phyloP scores from a whole-genome alignment of 2,113 vertebrate species.

The Nycticryphes semicollaris region DNA sequence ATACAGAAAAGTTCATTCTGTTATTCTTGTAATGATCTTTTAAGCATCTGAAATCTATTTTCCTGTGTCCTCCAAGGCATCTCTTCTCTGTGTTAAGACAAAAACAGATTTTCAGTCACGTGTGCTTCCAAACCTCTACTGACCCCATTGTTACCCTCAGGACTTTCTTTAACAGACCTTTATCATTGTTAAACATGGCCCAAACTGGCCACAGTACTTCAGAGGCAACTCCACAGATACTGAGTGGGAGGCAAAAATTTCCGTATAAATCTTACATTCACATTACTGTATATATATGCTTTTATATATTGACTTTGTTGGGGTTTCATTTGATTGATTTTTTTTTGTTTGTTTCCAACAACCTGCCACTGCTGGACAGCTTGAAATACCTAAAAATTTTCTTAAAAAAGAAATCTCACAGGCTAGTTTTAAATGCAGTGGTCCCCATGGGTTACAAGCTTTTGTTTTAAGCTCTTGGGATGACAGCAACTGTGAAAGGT shows the following conservation, averaged over 20 bases:
- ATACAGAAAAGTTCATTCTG: not conserved
- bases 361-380: not conserved
- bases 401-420: not conserved
- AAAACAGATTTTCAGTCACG: not conserved
- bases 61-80: not conserved
- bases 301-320: not conserved
- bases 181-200: not conserved
- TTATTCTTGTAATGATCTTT: not conserved
- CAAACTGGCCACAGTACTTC: not conserved
- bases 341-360: not conserved
- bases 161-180: not conserved
- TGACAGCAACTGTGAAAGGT: not conserved
- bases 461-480: not conserved
- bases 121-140: not conserved
- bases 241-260: not conserved
- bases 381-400: not conserved
- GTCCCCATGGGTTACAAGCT: not conserved
- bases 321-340: not conserved
- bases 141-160: not conserved
- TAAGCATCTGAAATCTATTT: not conserved
- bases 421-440: not conserved
- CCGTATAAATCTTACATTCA: not conserved
- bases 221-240: not conserved
- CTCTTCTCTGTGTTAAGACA: not conserved
- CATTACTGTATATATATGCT: not conserved